phyloP scores from a whole-genome alignment of 2,797 vertebrate species.

The Urosaurus nigricauda region DNA sequence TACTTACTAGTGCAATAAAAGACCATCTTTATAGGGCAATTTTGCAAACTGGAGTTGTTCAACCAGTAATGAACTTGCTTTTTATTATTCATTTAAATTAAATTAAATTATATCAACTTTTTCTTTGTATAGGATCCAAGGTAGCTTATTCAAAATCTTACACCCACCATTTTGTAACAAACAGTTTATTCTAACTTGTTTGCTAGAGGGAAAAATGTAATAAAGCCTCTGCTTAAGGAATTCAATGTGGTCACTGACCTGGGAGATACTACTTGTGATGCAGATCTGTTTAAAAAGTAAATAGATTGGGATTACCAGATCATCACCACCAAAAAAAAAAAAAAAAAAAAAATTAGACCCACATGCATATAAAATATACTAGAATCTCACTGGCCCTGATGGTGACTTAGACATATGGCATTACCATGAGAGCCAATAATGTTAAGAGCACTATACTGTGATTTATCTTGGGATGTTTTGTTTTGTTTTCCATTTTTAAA shows the following conservation, averaged over 20 bases:
- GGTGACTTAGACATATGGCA: neutral
- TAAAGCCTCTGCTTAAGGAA: neutral
- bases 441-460: neutral
- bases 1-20: neutral
- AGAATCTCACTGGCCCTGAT: neutral
- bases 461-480: neutral
- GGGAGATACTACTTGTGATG: constrained; percentile 18
- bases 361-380: neutral
- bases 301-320: neutral
- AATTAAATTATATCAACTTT: too few relatives aligned
- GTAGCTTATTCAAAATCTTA: neutral
- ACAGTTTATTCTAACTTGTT: neutral
- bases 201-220: neutral
- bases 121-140: too few relatives aligned
- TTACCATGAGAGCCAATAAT: constrained; percentile 21
- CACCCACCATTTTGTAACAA: neutral
- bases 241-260: neutral
- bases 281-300: constrained; percentile 1
- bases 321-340: neutral
- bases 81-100: too few relatives aligned
- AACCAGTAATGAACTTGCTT: neutral
- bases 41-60: neutral
- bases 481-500: neutral
- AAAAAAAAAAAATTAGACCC: neutral
- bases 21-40: neutral